A percentile compares a stretch with the other conserved stretches of the same genome.
These are phyloP conservation scores for Melanotaenia parkinsoni DNA, from an alignment of 2,797 vertebrate species.

Conservation along the genomic window DNA sequence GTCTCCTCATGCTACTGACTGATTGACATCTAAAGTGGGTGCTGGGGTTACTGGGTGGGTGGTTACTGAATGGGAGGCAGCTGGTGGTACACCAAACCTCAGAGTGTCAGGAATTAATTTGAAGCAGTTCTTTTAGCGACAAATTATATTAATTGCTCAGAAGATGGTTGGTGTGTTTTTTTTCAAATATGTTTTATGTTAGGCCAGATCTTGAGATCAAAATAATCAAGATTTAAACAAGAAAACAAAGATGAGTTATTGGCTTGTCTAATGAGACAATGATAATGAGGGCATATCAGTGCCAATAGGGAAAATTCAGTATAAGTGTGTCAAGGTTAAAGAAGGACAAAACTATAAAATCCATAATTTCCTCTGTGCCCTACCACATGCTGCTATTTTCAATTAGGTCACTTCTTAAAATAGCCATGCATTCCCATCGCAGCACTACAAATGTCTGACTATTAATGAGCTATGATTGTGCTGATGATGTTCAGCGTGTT, in stretches of 20 bases:
- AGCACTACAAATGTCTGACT: conserved; percentile 53
- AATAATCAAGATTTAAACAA: neutral
- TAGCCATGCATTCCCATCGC: conserved; percentile 70
- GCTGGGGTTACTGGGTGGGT: too few species aligned
- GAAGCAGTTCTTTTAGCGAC: too few species aligned
- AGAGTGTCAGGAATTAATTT: too few species aligned
- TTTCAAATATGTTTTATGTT: too few species aligned
- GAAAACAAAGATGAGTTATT: neutral
- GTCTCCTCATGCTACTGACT: too few species aligned
- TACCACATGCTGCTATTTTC: conserved; percentile 56
- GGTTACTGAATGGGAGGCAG: too few species aligned
- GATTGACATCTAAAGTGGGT: too few species aligned
- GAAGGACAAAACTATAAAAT: conserved; percentile 67
- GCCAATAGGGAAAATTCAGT: conserved; percentile 22
- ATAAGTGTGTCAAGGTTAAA: conserved; percentile 73
- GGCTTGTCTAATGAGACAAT: neutral
- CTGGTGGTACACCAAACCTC: too few species aligned
- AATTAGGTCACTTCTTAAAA: conserved; percentile 82
- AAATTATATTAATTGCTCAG: too few species aligned
- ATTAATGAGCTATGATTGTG: conserved; percentile 74
- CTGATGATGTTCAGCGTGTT: conserved; percentile 50
- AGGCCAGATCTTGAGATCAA: too few species aligned
- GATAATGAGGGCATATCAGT: neutral
- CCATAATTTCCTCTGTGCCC: conserved; percentile 65
- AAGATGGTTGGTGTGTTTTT: too few species aligned